These are phyloP conservation scores for Hirtodrosophila alboralis DNA, from an alignment of 2,888 invertebrate genomes.

Conservation along the genomic window DNA sequence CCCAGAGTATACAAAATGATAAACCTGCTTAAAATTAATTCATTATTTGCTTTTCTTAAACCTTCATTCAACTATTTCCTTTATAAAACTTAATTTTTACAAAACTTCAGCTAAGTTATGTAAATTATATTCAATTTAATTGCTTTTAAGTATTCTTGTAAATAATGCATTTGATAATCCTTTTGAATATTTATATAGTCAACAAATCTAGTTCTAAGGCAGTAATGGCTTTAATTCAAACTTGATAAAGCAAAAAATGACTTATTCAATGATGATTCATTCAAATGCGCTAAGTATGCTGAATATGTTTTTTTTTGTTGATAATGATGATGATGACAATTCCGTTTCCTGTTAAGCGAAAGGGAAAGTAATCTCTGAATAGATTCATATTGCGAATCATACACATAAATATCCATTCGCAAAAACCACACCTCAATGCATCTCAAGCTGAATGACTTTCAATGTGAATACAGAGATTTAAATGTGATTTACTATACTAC, in stretches of 20 bases:
- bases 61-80: too few species aligned
- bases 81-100: too few species aligned
- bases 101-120: too few species aligned
- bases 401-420: conserved; percentile 29
- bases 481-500: conserved; percentile 41
- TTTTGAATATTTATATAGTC: not conserved
- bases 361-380: conserved; percentile 21
- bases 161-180: too few species aligned
- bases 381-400: conserved; percentile 21
- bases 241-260: conserved; percentile 1
- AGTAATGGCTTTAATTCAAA: conserved; percentile 3
- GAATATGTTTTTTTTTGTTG: conserved; percentile 10
- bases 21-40: not conserved
- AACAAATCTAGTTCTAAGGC: conserved; percentile 3
- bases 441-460: conserved; percentile 27
- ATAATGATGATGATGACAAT: conserved; percentile 12
- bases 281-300: conserved; percentile 16
- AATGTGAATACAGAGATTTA: conserved; percentile 41
- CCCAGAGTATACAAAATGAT: conserved; percentile 1
- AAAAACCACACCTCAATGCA: conserved; percentile 31
- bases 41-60: too few species aligned
- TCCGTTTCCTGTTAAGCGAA: conserved; percentile 9
- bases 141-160: too few species aligned
- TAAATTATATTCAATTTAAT: too few species aligned
- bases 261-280: conserved; percentile 13